Conservation (phyloP, 64 coral and sea anemone species). For the Actinia tenebrosa region DNA sequence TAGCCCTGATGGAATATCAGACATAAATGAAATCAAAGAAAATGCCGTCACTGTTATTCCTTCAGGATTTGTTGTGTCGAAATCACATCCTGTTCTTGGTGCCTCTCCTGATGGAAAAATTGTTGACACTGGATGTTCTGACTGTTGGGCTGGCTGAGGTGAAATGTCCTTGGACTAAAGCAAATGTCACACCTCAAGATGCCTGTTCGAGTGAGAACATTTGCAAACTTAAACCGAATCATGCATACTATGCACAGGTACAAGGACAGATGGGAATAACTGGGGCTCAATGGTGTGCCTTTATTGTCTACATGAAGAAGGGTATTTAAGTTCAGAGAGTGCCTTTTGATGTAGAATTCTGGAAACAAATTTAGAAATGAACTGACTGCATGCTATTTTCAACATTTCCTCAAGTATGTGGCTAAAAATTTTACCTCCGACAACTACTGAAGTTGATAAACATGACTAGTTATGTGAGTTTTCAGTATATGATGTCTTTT, state of each 20-base stretch:
- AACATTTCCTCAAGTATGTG: background rate
- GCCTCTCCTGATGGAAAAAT: conserved; percentile 13
- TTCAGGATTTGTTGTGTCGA: conserved; percentile 39
- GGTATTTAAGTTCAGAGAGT: background rate
- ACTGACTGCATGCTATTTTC: background rate
- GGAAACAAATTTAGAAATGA: too few species aligned
- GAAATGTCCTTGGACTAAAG: background rate
- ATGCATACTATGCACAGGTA: conserved; percentile 8
- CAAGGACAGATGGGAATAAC: background rate
- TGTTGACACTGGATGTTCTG: conserved; percentile 11
- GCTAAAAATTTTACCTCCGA: too few species aligned
- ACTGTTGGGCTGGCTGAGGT: background rate
- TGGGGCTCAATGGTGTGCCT: background rate
- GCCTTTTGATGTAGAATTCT: background rate
- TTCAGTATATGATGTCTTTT: too few species aligned
- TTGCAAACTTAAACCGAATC: background rate
- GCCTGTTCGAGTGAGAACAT: conserved; percentile 11
- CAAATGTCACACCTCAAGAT: background rate
- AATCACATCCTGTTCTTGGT: conserved; percentile 1
- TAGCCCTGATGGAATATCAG: conserved; percentile 28
- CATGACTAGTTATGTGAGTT: background rate
- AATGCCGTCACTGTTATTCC: conserved; percentile 24
- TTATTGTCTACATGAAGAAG: background rate
- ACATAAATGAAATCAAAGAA: conserved; percentile 35
- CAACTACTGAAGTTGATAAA: conserved; percentile 25